Percentiles rank a stretch among this genome's conserved stretches.
Conservation (phyloP, 1,140 invertebrate species). For the Rhopalosiphum padi region DNA sequence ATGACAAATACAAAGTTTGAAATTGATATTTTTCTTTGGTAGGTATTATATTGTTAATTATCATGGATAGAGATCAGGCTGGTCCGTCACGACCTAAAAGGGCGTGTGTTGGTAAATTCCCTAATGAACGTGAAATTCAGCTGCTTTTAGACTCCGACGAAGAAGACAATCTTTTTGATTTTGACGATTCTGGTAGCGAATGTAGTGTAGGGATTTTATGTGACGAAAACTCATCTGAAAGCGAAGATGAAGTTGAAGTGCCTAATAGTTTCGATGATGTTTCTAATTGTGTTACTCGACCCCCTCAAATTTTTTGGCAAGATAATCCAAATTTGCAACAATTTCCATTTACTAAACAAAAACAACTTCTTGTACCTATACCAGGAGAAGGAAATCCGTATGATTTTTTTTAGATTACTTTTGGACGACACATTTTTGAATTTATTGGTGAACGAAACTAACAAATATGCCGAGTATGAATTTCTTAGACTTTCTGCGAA, state of each 20-base stretch:
- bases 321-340: not conserved
- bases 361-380: conserved; percentile 27
- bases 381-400: conserved; percentile 2
- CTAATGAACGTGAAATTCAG: not conserved
- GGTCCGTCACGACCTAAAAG: conserved; percentile 1
- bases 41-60: no score
- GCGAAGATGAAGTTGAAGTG: not conserved
- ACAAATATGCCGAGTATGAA: not conserved
- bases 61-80: not conserved
- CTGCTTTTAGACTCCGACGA: not conserved
- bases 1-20: no score
- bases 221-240: conserved; percentile 15
- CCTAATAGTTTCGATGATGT: not conserved
- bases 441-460: not conserved
- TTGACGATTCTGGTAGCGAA: not conserved
- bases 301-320: not conserved
- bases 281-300: not conserved
- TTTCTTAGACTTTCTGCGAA: not conserved
- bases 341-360: conserved; percentile 1
- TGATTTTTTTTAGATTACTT: conserved; percentile 20
- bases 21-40: no score
- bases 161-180: conserved; percentile 20
- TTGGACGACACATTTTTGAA: conserved; percentile 1
- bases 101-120: not conserved
- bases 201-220: not conserved